phyloP scores from a whole-genome alignment of 2,888 invertebrate species.

The Pemphredon lugubris region DNA sequence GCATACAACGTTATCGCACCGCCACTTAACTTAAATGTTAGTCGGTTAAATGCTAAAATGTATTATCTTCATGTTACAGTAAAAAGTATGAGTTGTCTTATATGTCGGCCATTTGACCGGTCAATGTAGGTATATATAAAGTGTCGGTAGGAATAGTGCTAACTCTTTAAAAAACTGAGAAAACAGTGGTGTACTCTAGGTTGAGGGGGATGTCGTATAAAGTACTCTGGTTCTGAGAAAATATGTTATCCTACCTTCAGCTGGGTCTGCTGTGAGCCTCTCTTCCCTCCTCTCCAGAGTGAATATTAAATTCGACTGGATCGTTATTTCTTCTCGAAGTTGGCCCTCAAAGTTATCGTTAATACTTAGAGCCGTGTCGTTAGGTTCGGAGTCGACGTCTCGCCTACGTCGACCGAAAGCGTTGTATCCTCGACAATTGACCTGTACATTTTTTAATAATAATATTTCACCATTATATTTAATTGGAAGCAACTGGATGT shows the following conservation, averaged over 20 bases:
- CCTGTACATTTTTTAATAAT: conserved; percentile 81
- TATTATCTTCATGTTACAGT: not conserved
- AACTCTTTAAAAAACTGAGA: too few species aligned
- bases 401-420: conserved; percentile 93
- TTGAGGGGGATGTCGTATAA: too few species aligned
- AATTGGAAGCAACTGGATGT: not conserved
- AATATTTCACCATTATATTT: not conserved
- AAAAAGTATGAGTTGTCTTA: too few species aligned
- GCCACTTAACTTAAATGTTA: too few species aligned
- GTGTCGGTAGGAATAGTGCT: too few species aligned
- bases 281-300: conserved; percentile 94
- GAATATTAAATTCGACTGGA: conserved; percentile 94
- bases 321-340: conserved; percentile 95
- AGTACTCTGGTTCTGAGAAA: not conserved
- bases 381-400: conserved; percentile 83
- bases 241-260: conserved; percentile 85
- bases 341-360: conserved; percentile 87
- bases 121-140: too few species aligned
- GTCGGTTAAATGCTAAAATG: too few species aligned
- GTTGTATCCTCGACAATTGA: conserved; percentile 95
- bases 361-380: conserved; percentile 84
- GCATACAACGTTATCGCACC: too few species aligned
- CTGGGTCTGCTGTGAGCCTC: conserved; percentile 88
- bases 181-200: too few species aligned
- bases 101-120: too few species aligned